phyloP scores from a whole-genome alignment of 2,113 vertebrate species.

The Parotia lawesii region DNA sequence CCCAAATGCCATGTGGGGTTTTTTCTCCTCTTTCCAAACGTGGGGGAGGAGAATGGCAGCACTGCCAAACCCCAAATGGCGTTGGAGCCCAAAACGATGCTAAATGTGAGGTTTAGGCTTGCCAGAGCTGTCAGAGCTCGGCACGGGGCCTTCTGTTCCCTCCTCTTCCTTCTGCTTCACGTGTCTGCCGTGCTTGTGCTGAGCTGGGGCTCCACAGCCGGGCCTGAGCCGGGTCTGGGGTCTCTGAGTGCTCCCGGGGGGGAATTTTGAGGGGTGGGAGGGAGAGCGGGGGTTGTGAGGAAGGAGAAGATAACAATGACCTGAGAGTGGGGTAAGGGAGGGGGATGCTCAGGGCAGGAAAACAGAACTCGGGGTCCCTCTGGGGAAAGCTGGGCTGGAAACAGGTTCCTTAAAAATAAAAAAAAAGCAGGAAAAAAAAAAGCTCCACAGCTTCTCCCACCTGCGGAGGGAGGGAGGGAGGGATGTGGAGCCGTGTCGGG shows the following conservation, averaged over 20 bases:
- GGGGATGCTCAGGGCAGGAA: not conserved
- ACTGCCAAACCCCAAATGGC: not conserved
- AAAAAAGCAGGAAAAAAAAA: not conserved
- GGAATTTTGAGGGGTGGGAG: not conserved
- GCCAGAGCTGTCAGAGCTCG: not conserved
- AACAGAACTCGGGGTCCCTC: accelerated
- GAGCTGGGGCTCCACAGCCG: accelerated
- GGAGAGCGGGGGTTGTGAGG: accelerated
- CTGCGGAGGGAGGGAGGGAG: not conserved
- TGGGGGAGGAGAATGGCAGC: not conserved
- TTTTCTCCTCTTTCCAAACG: not conserved
- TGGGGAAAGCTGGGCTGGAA: not conserved
- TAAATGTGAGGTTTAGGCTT: not conserved
- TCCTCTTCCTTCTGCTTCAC: not conserved
- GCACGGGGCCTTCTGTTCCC: not conserved
- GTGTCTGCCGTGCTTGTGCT: not conserved
- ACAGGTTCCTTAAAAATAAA: not conserved
- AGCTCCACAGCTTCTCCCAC: not conserved
- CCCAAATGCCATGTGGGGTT: not conserved
- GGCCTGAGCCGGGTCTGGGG: not conserved
- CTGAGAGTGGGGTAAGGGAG: accelerated
- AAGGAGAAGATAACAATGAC: accelerated
- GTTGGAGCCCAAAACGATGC: not conserved
- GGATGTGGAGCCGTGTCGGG: not conserved
- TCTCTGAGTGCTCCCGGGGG: not conserved